These are phyloP conservation scores for Peromyscus eremicus DNA, from an alignment of 2,797 vertebrate species.

Conservation along the genomic window DNA sequence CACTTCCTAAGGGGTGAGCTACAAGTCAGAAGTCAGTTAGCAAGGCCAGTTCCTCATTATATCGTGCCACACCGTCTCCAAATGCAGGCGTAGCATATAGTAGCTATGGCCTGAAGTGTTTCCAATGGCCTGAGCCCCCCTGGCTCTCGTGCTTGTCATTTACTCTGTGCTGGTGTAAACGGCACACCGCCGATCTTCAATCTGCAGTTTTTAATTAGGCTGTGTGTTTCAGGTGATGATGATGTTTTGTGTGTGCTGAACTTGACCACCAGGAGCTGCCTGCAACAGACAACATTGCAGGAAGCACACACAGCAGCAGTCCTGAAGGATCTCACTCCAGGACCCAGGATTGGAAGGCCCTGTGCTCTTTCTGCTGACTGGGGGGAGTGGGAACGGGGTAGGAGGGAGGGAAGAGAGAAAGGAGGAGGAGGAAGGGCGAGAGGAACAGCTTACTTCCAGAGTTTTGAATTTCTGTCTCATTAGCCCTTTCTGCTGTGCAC, in stretches of 20 bases:
- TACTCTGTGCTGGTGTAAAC: accelerated
- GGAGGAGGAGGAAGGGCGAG: no score
- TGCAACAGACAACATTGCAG: neutral
- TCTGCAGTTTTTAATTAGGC: neutral
- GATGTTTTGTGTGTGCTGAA: neutral
- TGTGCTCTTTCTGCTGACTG: neutral
- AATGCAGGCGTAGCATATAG: accelerated
- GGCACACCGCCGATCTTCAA: accelerated
- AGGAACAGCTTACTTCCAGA: neutral
- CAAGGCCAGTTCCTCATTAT: neutral
- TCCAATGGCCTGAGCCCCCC: accelerated
- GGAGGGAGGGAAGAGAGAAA: neutral
- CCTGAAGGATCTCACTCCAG: neutral
- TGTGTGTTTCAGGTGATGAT: neutral
- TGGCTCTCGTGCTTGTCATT: neutral
- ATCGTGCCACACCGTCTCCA: accelerated
- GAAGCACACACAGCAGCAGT: neutral
- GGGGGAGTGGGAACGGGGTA: neutral
- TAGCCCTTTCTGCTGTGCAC: no score
- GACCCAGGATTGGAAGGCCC: accelerated
- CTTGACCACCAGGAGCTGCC: accelerated
- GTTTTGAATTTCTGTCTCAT: neutral
- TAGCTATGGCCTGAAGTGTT: no score
- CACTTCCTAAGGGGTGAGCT: neutral
- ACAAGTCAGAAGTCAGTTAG: neutral